A percentile compares a stretch with the other conserved stretches of the same genome.
Evolutionary conservation across 1,140 invertebrate species (phyloP).

Genomic region (Eriocheir sinensis): DNA sequence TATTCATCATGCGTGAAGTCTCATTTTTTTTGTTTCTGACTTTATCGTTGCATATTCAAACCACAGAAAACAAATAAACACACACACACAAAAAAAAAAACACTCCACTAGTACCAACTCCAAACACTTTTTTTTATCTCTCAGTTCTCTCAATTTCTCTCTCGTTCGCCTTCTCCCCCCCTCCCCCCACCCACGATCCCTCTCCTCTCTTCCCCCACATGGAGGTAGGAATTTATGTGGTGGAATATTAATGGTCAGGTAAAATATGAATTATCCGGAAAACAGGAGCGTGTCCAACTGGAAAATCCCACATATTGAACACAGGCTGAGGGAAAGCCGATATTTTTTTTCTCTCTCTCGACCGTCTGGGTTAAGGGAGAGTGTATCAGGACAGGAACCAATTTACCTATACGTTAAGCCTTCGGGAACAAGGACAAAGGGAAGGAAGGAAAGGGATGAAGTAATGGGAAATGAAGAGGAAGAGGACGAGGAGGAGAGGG

Average conservation of each 20-base stretch:
- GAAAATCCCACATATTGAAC: conserved; percentile 9
- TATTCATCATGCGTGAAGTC: too few species aligned
- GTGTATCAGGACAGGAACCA: not conserved
- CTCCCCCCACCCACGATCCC: too few species aligned
- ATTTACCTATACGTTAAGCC: not conserved
- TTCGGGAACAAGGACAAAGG: not conserved
- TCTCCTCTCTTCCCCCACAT: too few species aligned
- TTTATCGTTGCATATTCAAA: too few species aligned
- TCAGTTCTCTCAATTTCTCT: not conserved
- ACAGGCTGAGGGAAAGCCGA: not conserved
- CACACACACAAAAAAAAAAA: too few species aligned
- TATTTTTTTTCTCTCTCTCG: not conserved
- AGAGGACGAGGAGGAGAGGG: too few species aligned
- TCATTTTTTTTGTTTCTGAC: too few species aligned
- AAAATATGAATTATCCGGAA: not conserved
- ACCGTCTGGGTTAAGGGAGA: not conserved
- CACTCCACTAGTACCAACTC: too few species aligned
- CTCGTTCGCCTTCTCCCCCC: not conserved
- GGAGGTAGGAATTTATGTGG: not conserved
- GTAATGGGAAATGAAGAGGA: too few species aligned
- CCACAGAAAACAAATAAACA: too few species aligned
- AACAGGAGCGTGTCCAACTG: conserved; percentile 10
- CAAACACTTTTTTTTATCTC: too few species aligned
- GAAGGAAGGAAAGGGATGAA: not conserved
- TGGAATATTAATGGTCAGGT: conserved; percentile 1